A percentile compares a stretch with the other conserved stretches of the same genome.
These are phyloP conservation scores for Piezodorus guildinii DNA, from an alignment of 1,140 invertebrate species.

Conservation along the genomic window DNA sequence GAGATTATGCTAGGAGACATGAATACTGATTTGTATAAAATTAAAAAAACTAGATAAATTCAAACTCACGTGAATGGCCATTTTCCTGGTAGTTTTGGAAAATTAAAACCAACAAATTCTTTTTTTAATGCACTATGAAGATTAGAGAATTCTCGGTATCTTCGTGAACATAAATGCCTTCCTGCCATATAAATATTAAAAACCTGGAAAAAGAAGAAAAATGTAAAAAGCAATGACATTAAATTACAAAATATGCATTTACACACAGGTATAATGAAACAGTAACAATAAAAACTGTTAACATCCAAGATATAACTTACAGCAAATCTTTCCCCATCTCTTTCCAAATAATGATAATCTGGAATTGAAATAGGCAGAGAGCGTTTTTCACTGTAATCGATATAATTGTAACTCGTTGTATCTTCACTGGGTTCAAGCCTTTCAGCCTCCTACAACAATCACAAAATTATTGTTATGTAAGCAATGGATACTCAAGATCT, in stretches of 20 bases:
- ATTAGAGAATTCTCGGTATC: conserved; percentile 91
- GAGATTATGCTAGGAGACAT: no score
- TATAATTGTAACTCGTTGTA: conserved; percentile 72
- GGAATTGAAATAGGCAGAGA: conserved; percentile 97
- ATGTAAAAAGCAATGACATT: not conserved
- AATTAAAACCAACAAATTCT: conserved; percentile 94
- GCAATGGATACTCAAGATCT: no score
- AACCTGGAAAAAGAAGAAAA: conserved; percentile 38
- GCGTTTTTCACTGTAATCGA: conserved; percentile 96
- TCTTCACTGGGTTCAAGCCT: conserved; percentile 79
- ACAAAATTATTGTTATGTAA: no score
- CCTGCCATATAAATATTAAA: conserved; percentile 99
- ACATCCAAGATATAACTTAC: conserved; percentile 36
- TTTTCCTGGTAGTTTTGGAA: conserved; percentile 96
- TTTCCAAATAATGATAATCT: conserved; percentile 75
- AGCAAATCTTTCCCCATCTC: conserved; percentile 79
- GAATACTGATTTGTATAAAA: no score
- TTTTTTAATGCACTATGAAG: conserved; percentile 83
- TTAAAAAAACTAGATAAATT: no score
- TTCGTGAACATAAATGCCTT: conserved; percentile 84
- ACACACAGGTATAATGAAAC: not conserved
- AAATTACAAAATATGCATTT: no score
- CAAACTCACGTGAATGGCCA: conserved; percentile 83
- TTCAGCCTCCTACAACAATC: conserved; percentile 57
- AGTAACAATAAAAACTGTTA: no score